Base-by-base conservation (phyloP, 2,797 vertebrate genomes). In the Xenentodon cancila region DNA sequence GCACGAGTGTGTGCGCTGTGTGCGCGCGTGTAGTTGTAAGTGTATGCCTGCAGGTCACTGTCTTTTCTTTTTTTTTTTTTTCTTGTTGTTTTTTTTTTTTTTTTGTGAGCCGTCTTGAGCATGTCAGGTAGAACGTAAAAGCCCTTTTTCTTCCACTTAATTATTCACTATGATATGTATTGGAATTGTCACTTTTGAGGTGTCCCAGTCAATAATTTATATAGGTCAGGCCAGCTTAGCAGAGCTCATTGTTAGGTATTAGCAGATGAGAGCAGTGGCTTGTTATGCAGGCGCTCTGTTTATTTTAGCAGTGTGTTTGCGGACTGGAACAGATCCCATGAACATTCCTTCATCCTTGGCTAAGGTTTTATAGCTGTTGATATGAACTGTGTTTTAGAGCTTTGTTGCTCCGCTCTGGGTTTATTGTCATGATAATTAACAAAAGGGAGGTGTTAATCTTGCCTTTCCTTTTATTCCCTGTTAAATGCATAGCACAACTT, bases 181-280 rank as follows among this genome's bases (percentile, higher is more conserved):
- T 86, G 82, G 80, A 87, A 89, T 90, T 87, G 90, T 92, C 90
- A 87, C 84, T 90, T 91, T 77, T 87, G 83, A 91, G 87, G 83
- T 87, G 78, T 89, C 87, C 68, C 82, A 80, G 88, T 93, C 91
- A 90, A 87, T 91, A 84, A 90, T 91, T 87, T 82, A 91, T 92
- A 77, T 87, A 86, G 90, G 90, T 92, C 89, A 90, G 82, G 72
- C 71, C 64, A 59, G 67, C 77, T 84, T 73, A 84, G 71, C 79
- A 48, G 59, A 59, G 80, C 84, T 86, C 71, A 63, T 85, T 85
- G 86, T 86, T 83, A 77, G 79, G 90, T 88, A 89, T 87, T 90
- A 90, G 84, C 84, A 71, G 79, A 89, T 75, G 80, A 86, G 78
- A 88, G 85, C 70, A 52, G 73, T 73, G 73, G 79, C 73, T 83